A percentile compares a stretch with the other conserved stretches of the same genome.
phyloP scores from a whole-genome alignment of 2,888 invertebrate genomes.

The Magallana nippona region DNA sequence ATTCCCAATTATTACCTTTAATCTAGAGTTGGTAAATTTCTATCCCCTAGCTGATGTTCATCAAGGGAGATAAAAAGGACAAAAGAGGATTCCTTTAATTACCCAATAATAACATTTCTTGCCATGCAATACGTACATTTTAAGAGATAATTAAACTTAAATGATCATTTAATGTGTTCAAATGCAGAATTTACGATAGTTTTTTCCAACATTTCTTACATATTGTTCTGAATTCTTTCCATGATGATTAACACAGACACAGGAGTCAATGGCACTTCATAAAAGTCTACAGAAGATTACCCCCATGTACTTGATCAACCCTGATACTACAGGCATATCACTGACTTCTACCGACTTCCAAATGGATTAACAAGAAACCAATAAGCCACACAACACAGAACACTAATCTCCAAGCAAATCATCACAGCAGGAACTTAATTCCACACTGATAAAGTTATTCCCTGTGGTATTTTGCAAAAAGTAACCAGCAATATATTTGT shows the following conservation, averaged over 20 bases:
- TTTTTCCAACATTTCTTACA: constrained; percentile 22
- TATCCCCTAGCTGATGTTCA: neutral
- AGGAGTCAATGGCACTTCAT: constrained; percentile 27
- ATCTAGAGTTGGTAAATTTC: neutral
- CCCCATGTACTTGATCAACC: constrained; percentile 22
- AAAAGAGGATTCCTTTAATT: neutral
- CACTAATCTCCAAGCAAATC: constrained; percentile 5
- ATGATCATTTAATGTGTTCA: constrained; percentile 18
- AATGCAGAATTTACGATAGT: constrained; percentile 3
- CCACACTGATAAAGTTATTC: constrained; percentile 19
- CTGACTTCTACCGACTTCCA: constrained; percentile 18
- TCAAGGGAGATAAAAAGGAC: neutral
- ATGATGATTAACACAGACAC: constrained; percentile 16
- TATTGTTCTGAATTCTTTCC: neutral
- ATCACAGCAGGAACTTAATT: constrained; percentile 26
- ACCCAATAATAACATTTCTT: neutral
- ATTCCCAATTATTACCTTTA: neutral
- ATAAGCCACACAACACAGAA: constrained; percentile 8
- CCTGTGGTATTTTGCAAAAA: neutral
- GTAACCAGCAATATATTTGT: constrained; percentile 1
- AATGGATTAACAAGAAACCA: constrained; percentile 30
- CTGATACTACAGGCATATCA: constrained; percentile 15
- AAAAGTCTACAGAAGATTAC: constrained; percentile 27
- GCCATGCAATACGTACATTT: neutral
- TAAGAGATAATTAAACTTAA: constrained; percentile 7